These are phyloP conservation scores for Hemicordylus capensis DNA, from an alignment of 2,113 vertebrate species.

Conservation along the genomic window DNA sequence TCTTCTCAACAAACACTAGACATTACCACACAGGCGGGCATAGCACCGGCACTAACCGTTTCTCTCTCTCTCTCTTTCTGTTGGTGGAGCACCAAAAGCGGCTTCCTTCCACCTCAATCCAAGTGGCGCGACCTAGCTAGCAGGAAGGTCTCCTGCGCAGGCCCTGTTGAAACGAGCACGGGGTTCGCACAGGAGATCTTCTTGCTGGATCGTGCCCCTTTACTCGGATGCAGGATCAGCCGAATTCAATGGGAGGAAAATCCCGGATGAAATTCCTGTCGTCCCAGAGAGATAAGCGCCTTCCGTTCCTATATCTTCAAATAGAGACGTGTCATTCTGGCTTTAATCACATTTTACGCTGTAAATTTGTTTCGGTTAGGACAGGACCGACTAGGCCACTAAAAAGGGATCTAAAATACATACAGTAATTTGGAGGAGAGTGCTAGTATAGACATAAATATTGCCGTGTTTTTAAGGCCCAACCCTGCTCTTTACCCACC, in stretches of 20 bases:
- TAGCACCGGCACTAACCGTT: too few species aligned
- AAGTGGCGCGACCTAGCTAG: neutral
- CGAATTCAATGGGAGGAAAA: neutral
- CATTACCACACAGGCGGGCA: too few species aligned
- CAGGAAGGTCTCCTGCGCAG: neutral
- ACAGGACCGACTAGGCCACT: neutral
- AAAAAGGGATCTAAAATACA: neutral
- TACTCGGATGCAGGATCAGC: neutral
- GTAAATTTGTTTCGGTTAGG: neutral
- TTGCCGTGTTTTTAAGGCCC: too few species aligned
- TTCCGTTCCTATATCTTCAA: neutral
- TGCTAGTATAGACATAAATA: too few species aligned
- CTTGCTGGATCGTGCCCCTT: neutral
- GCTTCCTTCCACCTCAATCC: neutral
- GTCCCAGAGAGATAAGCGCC: neutral
- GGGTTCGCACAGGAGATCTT: too few species aligned
- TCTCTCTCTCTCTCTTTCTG: too few species aligned
- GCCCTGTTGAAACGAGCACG: neutral
- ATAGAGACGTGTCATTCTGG: neutral
- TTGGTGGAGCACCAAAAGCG: too few species aligned
- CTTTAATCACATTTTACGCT: neutral
- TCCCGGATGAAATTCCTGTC: neutral
- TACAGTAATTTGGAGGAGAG: too few species aligned
- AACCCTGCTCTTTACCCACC: too few species aligned
- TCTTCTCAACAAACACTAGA: too few species aligned